A percentile compares a stretch with the other conserved stretches of the same genome.
phyloP scores from a whole-genome alignment of 2,113 vertebrate species.

The Lepus americanus region DNA sequence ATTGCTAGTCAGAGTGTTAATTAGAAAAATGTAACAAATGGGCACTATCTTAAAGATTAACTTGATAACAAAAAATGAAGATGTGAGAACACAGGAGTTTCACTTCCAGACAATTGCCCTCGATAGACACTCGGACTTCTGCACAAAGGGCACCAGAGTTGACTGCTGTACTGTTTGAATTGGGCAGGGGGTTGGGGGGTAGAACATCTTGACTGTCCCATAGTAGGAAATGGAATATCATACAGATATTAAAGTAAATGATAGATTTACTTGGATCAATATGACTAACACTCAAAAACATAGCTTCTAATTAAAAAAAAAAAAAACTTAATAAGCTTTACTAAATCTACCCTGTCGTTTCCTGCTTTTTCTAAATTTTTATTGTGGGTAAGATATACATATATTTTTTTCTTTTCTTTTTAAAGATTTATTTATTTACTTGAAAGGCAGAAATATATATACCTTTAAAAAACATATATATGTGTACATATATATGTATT shows the following conservation, averaged over 20 bases:
- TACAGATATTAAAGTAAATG: slow-evolving; percentile 16
- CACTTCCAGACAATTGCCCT: not conserved
- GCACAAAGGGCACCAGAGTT: not conserved
- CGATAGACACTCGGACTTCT: not conserved
- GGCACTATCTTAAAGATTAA: not conserved
- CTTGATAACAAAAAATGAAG: not conserved
- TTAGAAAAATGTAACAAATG: not conserved
- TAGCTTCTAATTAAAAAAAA: not conserved
- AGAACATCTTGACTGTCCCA: not conserved
- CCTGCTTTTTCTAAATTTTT: not conserved
- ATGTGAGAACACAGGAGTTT: not conserved
- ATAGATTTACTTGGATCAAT: not conserved
- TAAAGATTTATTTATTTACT: too few species aligned
- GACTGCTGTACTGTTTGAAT: not conserved
- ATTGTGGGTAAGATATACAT: not conserved
- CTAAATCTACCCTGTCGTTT: not conserved
- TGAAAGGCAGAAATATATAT: too few species aligned
- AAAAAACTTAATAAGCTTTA: not conserved
- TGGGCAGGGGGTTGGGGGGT: too few species aligned
- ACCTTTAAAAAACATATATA: too few species aligned
- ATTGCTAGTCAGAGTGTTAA: not conserved
- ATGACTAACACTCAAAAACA: slow-evolving; percentile 20
- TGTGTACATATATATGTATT: too few species aligned
- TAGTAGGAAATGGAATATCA: not conserved
- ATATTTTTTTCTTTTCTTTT: too few species aligned